A percentile compares a stretch with the other conserved stretches of the same genome.
These are phyloP conservation scores for Callionymus lyra DNA, from an alignment of 2,113 vertebrate species.

Conservation along the genomic window DNA sequence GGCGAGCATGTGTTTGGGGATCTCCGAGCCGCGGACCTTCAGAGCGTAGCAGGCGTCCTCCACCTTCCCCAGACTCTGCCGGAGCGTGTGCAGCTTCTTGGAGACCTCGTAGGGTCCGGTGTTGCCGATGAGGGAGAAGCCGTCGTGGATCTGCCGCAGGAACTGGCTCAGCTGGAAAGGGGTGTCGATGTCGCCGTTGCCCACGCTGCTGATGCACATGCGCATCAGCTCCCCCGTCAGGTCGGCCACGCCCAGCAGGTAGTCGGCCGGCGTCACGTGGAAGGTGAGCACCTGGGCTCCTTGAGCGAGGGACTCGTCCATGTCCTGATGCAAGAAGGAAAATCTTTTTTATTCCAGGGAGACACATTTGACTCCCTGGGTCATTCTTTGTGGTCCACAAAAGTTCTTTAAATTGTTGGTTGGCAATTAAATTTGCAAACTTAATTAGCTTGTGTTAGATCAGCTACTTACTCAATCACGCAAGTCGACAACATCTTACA, in stretches of 20 bases:
- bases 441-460: too few species aligned
- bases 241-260: constrained; percentile 91
- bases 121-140: constrained; percentile 93
- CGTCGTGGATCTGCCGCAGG: constrained; percentile 87
- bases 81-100: constrained; percentile 89
- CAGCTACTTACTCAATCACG: too few species aligned
- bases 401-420: too few species aligned
- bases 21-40: constrained; percentile 88
- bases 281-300: constrained; percentile 60
- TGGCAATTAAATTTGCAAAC: too few species aligned
- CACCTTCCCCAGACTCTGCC: constrained; percentile 90
- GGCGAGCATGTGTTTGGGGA: constrained; percentile 93
- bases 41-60: constrained; percentile 93
- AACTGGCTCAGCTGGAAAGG: constrained; percentile 94
- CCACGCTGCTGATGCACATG: constrained; percentile 92
- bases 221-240: constrained; percentile 95
- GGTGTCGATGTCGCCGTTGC: constrained; percentile 92
- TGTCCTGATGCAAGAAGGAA: constrained; percentile 32
- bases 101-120: constrained; percentile 95
- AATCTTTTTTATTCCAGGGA: too few species aligned
- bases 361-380: too few species aligned
- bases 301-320: constrained; percentile 20
- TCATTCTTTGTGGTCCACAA: too few species aligned
- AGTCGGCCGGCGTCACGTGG: constrained; percentile 87
- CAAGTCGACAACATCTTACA: too few species aligned